Evolutionary conservation across 1,140 invertebrate genomes (phyloP), one percentile per base, ranked within the genome.

Genomic region (Ceratina calcarata): DNA sequence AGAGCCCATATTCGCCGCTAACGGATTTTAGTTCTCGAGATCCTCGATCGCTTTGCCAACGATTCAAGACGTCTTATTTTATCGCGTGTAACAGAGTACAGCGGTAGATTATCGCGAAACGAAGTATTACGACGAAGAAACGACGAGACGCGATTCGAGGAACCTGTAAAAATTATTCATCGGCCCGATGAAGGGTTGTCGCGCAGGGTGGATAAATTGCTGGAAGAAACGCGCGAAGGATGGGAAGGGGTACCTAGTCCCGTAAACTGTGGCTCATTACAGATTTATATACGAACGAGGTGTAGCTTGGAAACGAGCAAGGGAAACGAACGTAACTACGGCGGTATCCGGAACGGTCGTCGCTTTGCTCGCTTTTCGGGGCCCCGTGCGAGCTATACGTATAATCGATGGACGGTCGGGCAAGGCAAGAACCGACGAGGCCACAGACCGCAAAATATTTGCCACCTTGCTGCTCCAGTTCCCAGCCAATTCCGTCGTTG

Each of bases 211-310:
- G 85, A 89, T 78, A 84, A 81, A 72, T 68, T 32, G 78, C n/a
- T n/a, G 6, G 27, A 55, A 51, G 71, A 77, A 64, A 73, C 22
- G 58, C 20, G 20, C 20, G 20, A 32, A 15, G 55, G 24, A 0
- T 6, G 24, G 58, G 24, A 24, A 57, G 37, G 24, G 22, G 37
- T 13, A 22, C 15, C 61, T 6, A 18, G 22, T 57, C 16, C n/a
- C 88, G 87, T 87, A 87, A 89, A 89, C 85, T 72, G 87, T 84
- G 61, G 84, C 87, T 91, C 89, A 90, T 92, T 92, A 91, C 85
- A 87, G 88, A 92, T 92, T 92, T 92, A 92, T 88, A 89, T 78
- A 83, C 37, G 37, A 45, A 8, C 37, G 76, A 78, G 81, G 83
- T 84, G 82, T 82, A 84, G 83, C 49, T 67, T 51, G 55, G 60